Evolutionary conservation across 2,797 vertebrate genomes (phyloP).

Genomic region (Rhinichthys osculus): DNA sequence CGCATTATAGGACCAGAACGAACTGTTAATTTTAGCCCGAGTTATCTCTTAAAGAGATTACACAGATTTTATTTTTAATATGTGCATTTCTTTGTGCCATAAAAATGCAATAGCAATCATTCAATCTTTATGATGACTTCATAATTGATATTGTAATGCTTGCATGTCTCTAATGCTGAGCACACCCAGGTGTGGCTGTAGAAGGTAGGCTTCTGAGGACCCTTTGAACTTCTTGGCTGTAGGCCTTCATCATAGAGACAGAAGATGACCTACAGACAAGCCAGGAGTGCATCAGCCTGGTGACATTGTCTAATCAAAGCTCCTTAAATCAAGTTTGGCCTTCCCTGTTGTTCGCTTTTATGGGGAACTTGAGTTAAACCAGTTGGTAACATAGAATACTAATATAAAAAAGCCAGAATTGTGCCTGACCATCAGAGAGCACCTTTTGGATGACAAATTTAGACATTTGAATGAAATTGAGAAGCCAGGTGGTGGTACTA

Average conservation of each 20-base stretch:
- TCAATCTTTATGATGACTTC: neutral
- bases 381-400: neutral
- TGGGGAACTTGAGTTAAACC: neutral
- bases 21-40: neutral
- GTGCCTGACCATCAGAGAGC: neutral
- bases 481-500: neutral
- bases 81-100: neutral
- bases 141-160: slow-evolving; percentile 1
- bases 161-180: neutral
- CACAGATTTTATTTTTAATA: neutral
- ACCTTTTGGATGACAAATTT: slow-evolving; percentile 16
- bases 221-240: slow-evolving; percentile 31
- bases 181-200: slow-evolving; percentile 13
- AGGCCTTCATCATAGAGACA: slow-evolving; percentile 17
- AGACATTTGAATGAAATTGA: neutral
- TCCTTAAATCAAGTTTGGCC: slow-evolving; percentile 34
- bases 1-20: neutral
- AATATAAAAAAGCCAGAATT: neutral
- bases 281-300: slow-evolving; percentile 15
- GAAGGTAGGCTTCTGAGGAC: neutral
- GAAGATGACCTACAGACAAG: slow-evolving; percentile 52
- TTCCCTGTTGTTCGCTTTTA: neutral
- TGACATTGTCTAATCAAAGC: slow-evolving; percentile 36
- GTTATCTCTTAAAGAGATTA: slow-evolving; percentile 3
- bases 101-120: neutral